Evolutionary conservation across 1,140 invertebrate genomes (phyloP).

Genomic region (Microplitis demolitor): DNA sequence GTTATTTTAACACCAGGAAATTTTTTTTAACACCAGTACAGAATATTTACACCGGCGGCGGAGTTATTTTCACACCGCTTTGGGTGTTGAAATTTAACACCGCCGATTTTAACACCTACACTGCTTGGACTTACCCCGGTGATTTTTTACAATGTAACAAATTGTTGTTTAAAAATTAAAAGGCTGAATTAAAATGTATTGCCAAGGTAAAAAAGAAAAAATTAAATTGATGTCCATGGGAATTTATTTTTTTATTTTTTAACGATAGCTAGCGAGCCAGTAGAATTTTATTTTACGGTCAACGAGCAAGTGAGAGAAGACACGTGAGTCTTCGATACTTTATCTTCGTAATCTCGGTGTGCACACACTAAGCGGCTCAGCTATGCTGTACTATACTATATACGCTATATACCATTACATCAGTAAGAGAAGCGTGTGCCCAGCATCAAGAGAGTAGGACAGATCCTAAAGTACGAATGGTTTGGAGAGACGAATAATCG

Average conservation of each 20-base stretch:
- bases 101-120: too few species aligned
- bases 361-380: neutral
- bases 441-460: neutral
- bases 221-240: neutral
- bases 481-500: neutral
- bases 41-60: too few species aligned
- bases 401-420: too few species aligned
- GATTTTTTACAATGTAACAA: too few species aligned
- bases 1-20: too few species aligned
- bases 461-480: conserved; percentile 21
- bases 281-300: too few species aligned
- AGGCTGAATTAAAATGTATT: neutral
- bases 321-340: neutral
- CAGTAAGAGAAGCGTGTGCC: too few species aligned
- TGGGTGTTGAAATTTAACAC: too few species aligned
- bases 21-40: too few species aligned
- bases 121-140: too few species aligned
- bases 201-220: neutral
- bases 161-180: neutral
- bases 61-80: too few species aligned
- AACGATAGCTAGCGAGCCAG: neutral
- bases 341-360: conserved; percentile 19
- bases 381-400: neutral
- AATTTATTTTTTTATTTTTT: neutral
- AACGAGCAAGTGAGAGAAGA: neutral